phyloP scores from a whole-genome alignment of 2,797 vertebrate genomes.

The Bovichtus variegatus region DNA sequence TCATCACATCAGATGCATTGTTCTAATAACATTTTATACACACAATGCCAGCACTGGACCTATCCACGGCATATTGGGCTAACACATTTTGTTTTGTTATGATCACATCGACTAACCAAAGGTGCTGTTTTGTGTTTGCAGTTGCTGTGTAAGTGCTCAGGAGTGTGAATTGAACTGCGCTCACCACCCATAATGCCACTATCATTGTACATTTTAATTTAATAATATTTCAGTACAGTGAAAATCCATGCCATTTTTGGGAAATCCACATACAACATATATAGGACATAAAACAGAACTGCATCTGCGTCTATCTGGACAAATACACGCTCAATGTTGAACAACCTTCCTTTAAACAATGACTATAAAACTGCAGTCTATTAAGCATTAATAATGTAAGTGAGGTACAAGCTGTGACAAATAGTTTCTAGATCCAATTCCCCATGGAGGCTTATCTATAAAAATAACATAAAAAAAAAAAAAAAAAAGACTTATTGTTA shows the following conservation, averaged over 20 bases:
- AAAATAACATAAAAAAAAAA: slow-evolving; percentile 64
- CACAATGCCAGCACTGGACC: background rate
- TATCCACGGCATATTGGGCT: background rate
- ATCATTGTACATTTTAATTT: background rate
- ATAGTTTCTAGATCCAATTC: slow-evolving; percentile 58
- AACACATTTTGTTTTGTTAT: background rate
- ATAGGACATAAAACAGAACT: background rate
- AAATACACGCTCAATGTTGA: slow-evolving; percentile 24
- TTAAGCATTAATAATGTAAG: slow-evolving; percentile 60
- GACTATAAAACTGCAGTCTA: slow-evolving; percentile 48
- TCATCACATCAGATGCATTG: background rate
- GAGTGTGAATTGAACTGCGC: background rate
- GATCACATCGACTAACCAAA: background rate
- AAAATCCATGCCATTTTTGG: background rate
- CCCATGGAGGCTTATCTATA: slow-evolving; percentile 61
- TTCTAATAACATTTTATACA: background rate
- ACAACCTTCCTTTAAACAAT: slow-evolving; percentile 45
- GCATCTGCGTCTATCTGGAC: background rate
- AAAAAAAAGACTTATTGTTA: slow-evolving; percentile 64
- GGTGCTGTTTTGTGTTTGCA: background rate
- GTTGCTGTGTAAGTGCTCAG: background rate
- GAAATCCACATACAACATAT: background rate
- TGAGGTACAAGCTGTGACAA: slow-evolving; percentile 56
- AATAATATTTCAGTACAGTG: background rate
- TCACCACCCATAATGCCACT: background rate